phyloP scores from a whole-genome alignment of 2,113 vertebrate genomes.

The Vireo altiloquus region DNA sequence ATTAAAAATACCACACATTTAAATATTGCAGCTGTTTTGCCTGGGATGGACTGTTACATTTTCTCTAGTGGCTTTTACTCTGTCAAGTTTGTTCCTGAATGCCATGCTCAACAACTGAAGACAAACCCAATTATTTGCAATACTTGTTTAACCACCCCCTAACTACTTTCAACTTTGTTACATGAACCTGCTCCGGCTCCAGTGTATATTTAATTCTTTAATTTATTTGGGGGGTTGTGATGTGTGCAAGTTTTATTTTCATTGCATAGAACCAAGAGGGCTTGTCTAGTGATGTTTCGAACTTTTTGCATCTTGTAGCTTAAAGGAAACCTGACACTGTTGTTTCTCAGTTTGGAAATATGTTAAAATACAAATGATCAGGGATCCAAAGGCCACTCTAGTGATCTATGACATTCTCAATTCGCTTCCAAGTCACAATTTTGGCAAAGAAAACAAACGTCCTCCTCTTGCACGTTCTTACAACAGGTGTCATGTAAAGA shows the following conservation, averaged over 20 bases:
- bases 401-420: not conserved
- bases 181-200: not conserved
- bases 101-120: not conserved
- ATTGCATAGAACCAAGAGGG: not conserved
- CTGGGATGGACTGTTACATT: not conserved
- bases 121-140: not conserved
- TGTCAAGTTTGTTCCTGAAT: not conserved
- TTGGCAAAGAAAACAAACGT: not conserved
- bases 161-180: not conserved
- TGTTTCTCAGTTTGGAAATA: not conserved
- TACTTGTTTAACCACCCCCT: not conserved
- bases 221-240: not conserved
- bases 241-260: not conserved
- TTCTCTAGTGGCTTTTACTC: not conserved
- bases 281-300: not conserved
- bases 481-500: not conserved
- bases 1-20: not conserved
- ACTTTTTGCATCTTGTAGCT: not conserved
- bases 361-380: not conserved
- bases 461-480: not conserved
- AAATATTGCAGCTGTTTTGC: not conserved
- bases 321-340: not conserved
- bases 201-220: not conserved
- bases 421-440: not conserved
- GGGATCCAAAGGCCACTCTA: not conserved